Percentiles rank a stretch among this genome's conserved stretches.
Conservation (phyloP, 2,888 invertebrate species). For the Prenolepis imparis region DNA sequence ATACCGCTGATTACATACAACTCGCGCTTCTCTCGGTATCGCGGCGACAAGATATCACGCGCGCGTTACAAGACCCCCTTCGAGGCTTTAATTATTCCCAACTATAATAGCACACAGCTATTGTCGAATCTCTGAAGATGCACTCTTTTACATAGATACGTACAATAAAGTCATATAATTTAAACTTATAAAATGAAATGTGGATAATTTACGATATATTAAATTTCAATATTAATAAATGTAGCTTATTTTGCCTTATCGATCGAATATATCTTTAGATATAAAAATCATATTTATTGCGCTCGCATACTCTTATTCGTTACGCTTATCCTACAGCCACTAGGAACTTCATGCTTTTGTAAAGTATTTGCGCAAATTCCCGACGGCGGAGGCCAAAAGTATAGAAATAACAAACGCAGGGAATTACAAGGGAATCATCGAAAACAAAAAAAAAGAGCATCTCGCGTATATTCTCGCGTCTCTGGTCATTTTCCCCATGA, state of each 20-base stretch:
- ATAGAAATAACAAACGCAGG: background rate
- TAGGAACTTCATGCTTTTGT: background rate
- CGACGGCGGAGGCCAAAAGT: background rate
- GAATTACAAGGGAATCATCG: conserved; percentile 16
- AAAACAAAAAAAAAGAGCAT: conserved; percentile 29
- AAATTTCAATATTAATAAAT: background rate
- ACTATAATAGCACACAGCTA: conserved; percentile 31
- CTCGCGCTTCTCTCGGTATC: conserved; percentile 63
- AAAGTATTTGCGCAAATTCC: conserved; percentile 3
- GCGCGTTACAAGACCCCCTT: conserved; percentile 66
- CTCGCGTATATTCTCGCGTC: conserved; percentile 49
- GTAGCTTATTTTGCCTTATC: background rate
- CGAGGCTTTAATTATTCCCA: conserved; percentile 57
- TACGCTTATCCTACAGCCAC: background rate
- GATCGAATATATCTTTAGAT: background rate
- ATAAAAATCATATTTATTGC: background rate
- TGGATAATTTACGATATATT: background rate
- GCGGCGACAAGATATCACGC: conserved; percentile 71
- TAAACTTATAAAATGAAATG: background rate
- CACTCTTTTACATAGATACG: background rate
- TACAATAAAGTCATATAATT: conserved; percentile 1
- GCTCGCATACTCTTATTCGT: background rate
- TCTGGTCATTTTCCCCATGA: conserved; percentile 78
- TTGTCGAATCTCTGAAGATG: conserved; percentile 8
- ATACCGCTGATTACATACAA: conserved; percentile 68